Conservation (phyloP, 2,797 vertebrate species). For the Staurois parvus region DNA sequence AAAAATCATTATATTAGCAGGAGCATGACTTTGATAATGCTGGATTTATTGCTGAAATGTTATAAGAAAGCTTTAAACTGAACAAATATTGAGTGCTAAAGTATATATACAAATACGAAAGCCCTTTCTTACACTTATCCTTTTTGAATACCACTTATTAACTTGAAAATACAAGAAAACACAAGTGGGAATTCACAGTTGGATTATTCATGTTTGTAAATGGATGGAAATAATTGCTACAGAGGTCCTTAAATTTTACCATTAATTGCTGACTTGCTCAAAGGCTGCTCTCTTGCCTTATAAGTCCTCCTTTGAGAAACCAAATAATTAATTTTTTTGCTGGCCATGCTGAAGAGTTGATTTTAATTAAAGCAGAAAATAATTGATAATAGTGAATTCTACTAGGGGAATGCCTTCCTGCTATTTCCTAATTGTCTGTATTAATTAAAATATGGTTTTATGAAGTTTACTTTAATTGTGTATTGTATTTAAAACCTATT, state of each 20-base stretch:
- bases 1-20: no score
- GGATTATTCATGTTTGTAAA: constrained; percentile 1
- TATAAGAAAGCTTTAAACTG: no score
- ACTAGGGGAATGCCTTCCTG: constrained; percentile 13
- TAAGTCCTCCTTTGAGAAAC: constrained; percentile 36
- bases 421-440: constrained; percentile 29
- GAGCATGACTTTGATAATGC: no score
- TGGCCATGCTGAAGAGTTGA: constrained; percentile 9
- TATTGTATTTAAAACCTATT: constrained; percentile 18
- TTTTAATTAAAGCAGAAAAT: constrained; percentile 53
- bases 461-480: constrained; percentile 18
- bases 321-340: constrained; percentile 48
- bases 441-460: constrained; percentile 46
- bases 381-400: constrained; percentile 39
- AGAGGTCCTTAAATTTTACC: constrained; percentile 3
- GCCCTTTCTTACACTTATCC: background rate
- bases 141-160: background rate
- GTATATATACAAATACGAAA: background rate
- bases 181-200: background rate
- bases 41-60: no score
- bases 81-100: no score
- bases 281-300: background rate
- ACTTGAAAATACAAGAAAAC: background rate
- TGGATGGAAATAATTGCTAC: constrained; percentile 13
- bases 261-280: constrained; percentile 23